Evolutionary conservation across 2,113 vertebrate species (phyloP), one percentile per base, ranked within the genome.

Genomic region (Centropristis striata): DNA sequence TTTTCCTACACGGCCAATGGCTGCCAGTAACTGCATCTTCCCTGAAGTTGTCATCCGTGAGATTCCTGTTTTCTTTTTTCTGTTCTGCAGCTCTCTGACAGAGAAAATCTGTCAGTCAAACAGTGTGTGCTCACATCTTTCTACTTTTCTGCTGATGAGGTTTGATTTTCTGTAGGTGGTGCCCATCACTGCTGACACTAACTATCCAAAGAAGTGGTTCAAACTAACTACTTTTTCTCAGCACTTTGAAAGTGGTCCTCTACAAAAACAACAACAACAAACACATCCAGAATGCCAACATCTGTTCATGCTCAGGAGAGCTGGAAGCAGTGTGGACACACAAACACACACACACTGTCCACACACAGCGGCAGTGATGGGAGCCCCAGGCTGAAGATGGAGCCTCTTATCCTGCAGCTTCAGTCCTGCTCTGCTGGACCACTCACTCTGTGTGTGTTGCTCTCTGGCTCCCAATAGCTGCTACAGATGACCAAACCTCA

Each of bases 331-430:
- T 60, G 44, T 69, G 55, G 77, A 78, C 58, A 71, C 47, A 28
- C 41, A 71, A 8, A 36, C 44, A 61, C 32, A 32, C 32, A 32
- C 32, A 32, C 32, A 32, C 32, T 32, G 32, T 32, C 32, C 32
- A 32, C 32, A 75, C 70, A 54, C 71, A 53, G 39, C 50, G 8
- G 68, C 79, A 84, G 46, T 72, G 82, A 69, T 79, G 73, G 46
- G 39, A 77, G 85, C 88, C 75, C 25, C 54, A 69, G 86, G 88
- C 83, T 77, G 65, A 68, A 88, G 86, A 92, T 87, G 75, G 78
- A 69, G 59, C 79, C 68, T 89, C 84, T 91, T 92, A 91, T 91
- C 88, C 85, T 46, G 58, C 32, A 81, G 78, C 86, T 78, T 79
- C 88, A 92, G 90, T 78, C 73, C 54, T 82, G 67, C 71, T 80